Conservation (phyloP, 2,113 vertebrate species). For the Burhinus bistriatus region DNA sequence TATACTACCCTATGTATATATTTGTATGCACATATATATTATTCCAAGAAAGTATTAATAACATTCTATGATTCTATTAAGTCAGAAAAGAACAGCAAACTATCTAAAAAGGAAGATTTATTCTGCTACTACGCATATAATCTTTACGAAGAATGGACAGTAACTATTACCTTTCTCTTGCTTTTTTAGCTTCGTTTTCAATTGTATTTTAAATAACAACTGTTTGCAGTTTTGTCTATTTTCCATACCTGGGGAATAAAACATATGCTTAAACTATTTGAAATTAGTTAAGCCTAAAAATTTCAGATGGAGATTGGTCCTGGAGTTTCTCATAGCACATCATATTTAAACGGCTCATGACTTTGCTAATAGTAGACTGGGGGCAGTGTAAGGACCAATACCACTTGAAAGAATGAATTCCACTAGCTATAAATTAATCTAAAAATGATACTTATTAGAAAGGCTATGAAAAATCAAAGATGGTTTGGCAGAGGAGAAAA, state of each 20-base stretch:
- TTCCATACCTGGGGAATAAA: background rate
- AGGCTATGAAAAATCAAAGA: background rate
- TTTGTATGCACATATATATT: background rate
- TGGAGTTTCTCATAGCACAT: background rate
- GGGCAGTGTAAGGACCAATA: background rate
- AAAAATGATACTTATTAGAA: background rate
- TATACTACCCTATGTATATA: rapidly evolving
- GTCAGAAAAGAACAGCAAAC: background rate
- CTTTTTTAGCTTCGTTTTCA: background rate
- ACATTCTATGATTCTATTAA: background rate
- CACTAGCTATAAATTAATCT: background rate
- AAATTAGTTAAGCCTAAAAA: background rate
- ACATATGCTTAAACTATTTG: background rate
- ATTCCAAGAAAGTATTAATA: background rate
- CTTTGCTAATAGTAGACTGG: background rate
- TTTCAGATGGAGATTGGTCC: background rate
- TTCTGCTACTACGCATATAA: background rate
- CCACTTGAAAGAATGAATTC: background rate
- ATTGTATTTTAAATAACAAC: background rate
- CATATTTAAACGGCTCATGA: background rate
- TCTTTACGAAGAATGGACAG: background rate
- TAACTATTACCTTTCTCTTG: too few relatives aligned
- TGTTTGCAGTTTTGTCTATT: background rate
- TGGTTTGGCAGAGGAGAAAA: background rate
- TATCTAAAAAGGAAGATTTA: background rate